These are phyloP conservation scores for Limnephilus auricula DNA, from an alignment of 2,888 invertebrate species.

Conservation along the genomic window DNA sequence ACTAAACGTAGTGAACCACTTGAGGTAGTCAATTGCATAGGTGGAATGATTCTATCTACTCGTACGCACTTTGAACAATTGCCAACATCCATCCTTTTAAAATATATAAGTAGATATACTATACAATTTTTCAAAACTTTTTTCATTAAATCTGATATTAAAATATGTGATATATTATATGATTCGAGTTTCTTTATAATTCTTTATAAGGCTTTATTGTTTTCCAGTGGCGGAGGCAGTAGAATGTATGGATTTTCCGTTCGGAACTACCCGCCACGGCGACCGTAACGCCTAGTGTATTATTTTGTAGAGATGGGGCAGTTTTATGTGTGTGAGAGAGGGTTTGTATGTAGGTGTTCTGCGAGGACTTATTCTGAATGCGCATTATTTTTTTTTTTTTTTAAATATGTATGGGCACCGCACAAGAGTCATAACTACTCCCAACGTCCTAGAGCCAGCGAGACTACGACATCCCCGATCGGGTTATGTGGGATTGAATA, in stretches of 20 bases:
- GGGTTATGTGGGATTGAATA: no score
- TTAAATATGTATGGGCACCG: no score
- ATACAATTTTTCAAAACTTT: not conserved
- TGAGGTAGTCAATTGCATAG: no score
- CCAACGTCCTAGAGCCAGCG: no score
- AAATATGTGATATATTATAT: not conserved
- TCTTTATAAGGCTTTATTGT: not conserved
- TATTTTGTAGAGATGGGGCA: not conserved
- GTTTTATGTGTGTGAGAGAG: not conserved
- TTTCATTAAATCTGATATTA: not conserved
- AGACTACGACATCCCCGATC: no score
- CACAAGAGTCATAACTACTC: no score
- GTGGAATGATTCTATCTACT: no score
- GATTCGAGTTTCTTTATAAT: not conserved
- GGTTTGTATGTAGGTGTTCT: not conserved
- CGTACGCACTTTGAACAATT: no score
- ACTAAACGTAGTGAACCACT: no score
- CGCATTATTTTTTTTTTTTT: not conserved
- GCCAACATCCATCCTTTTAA: not conserved
- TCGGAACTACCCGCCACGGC: not conserved
- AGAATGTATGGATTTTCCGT: not conserved
- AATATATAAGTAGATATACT: not conserved
- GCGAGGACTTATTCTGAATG: not conserved
- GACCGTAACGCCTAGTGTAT: not conserved
- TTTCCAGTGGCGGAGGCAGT: not conserved